Conservation (phyloP, 64 coral and sea anemone genomes). For the Pachyseris speciosa region DNA sequence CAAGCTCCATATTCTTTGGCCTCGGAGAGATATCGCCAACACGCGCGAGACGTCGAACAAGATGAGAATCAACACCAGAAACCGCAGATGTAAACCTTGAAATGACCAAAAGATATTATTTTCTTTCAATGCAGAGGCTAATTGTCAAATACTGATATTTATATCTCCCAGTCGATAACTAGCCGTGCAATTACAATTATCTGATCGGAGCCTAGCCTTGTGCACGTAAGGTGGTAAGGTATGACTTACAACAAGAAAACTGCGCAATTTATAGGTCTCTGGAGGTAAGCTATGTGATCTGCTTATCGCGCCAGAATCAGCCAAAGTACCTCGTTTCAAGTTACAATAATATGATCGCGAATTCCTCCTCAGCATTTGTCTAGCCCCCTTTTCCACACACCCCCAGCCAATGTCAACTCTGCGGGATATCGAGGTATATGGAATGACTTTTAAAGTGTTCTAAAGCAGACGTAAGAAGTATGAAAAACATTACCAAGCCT, state of each 20-base stretch:
- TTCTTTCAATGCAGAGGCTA: neutral
- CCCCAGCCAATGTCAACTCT: neutral
- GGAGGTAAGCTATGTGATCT: neutral
- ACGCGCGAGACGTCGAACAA: neutral
- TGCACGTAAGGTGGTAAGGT: neutral
- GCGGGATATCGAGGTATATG: neutral
- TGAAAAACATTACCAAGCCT: neutral
- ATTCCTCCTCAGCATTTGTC: neutral
- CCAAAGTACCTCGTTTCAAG: neutral
- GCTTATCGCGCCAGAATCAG: conserved; percentile 9
- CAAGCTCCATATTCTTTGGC: neutral
- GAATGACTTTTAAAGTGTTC: neutral
- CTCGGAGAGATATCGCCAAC: neutral
- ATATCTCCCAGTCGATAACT: conserved; percentile 19
- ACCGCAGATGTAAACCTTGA: neutral
- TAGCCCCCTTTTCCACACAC: neutral
- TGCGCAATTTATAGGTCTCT: conserved; percentile 22
- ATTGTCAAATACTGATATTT: conserved; percentile 49
- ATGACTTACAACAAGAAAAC: neutral
- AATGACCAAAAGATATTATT: neutral
- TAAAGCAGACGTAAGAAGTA: neutral
- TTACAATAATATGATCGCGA: conserved; percentile 5
- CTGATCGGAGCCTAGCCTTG: neutral
- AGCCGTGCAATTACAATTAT: neutral
- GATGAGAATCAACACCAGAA: conserved; percentile 3